Percentiles rank a stretch among this genome's conserved stretches.
Conservation (phyloP, 2,888 invertebrate species). For the Chorisops tibialis region DNA sequence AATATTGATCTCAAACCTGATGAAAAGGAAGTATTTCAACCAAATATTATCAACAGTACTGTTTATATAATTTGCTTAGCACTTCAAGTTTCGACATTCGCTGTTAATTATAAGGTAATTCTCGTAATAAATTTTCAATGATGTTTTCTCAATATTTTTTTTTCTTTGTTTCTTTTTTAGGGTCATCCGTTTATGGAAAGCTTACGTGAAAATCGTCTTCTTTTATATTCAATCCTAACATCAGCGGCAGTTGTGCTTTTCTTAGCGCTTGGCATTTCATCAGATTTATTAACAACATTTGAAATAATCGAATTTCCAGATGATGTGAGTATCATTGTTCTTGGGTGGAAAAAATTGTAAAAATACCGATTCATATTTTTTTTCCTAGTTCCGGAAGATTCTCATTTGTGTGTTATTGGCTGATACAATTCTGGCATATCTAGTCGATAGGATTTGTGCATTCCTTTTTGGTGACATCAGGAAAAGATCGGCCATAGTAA, state of each 20-base stretch:
- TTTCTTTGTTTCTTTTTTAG: constrained; percentile 59
- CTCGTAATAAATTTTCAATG: background rate
- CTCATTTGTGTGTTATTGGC: constrained; percentile 78
- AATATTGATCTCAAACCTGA: constrained; percentile 60
- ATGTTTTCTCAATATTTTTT: constrained; percentile 30
- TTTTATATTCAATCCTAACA: constrained; percentile 84
- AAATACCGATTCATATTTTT: constrained; percentile 36
- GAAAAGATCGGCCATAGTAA: constrained; percentile 43
- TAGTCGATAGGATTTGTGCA: constrained; percentile 80
- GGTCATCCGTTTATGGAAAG: constrained; percentile 99
- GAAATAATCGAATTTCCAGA: constrained; percentile 92
- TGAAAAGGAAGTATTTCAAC: constrained; percentile 83
- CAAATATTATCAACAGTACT: constrained; percentile 93
- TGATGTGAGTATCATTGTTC: constrained; percentile 67
- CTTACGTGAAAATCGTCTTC: constrained; percentile 82
- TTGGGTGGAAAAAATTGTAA: background rate
- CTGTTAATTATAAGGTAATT: constrained; percentile 93
- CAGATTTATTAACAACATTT: constrained; percentile 84
- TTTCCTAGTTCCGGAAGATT: constrained; percentile 81
- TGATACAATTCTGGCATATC: constrained; percentile 81
- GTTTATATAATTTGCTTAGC: constrained; percentile 98
- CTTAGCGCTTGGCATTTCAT: constrained; percentile 78
- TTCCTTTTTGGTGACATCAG: constrained; percentile 83
- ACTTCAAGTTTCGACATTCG: constrained; percentile 96
- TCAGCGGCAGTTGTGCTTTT: constrained; percentile 80